phyloP scores from a whole-genome alignment of 1,140 invertebrate genomes.

The Drosophila fuyamai region DNA sequence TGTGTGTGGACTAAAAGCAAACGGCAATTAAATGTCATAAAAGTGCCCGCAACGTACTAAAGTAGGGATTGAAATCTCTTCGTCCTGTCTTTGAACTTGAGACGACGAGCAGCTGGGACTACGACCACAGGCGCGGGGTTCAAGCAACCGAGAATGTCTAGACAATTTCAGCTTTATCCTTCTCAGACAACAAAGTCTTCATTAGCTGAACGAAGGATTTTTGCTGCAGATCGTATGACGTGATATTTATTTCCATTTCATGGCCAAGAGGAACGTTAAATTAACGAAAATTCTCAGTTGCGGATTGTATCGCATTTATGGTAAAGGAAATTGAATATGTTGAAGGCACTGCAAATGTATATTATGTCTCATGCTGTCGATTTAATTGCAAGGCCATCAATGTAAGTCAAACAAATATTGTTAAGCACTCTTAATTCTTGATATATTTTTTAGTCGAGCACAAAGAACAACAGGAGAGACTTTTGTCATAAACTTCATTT shows the following conservation, averaged over 20 bases:
- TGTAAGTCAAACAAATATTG: not conserved
- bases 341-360: not conserved
- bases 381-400: not conserved
- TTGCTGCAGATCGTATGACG: conserved; percentile 38
- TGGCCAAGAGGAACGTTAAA: conserved; percentile 39
- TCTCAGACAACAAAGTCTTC: conserved; percentile 49
- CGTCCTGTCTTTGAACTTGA: conserved; percentile 27
- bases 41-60: conserved; percentile 27
- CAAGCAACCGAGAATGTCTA: conserved; percentile 43
- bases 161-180: conserved; percentile 35
- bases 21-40: conserved; percentile 41
- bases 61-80: conserved; percentile 28
- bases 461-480: too few relatives aligned
- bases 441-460: too few relatives aligned
- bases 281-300: conserved; percentile 16
- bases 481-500: too few relatives aligned
- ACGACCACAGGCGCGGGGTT: conserved; percentile 25
- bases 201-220: conserved; percentile 32
- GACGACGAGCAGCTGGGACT: conserved; percentile 28
- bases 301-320: not conserved
- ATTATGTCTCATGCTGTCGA: not conserved
- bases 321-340: not conserved
- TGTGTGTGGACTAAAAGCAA: conserved; percentile 23
- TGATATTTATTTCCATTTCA: conserved; percentile 52
- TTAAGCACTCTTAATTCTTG: too few relatives aligned